Conservation (phyloP, 1,140 invertebrate species). For the Zaprionus tsacasi region DNA sequence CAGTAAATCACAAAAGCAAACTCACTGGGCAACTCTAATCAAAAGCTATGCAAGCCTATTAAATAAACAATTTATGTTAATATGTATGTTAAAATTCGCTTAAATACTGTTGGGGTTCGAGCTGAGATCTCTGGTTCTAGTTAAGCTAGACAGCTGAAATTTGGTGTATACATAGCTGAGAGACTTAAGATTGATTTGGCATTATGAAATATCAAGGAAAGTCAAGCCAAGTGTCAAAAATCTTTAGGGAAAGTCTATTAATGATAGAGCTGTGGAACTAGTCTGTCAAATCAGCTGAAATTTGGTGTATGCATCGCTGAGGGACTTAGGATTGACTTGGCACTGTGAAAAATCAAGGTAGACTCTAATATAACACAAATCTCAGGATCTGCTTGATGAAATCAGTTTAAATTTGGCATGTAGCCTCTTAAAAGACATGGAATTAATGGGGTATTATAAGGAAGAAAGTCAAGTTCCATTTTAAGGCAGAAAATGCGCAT, state of each 20-base stretch:
- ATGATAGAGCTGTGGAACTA: too few relatives aligned
- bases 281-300: background rate
- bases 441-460: too few relatives aligned
- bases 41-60: background rate
- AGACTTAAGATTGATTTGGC: background rate
- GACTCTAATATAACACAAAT: too few relatives aligned
- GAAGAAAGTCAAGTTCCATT: too few relatives aligned
- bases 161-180: background rate
- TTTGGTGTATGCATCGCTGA: background rate
- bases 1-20: conserved; percentile 7
- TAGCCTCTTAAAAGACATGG: too few relatives aligned
- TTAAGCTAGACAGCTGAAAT: background rate
- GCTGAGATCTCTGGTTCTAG: background rate
- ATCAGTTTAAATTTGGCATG: too few relatives aligned
- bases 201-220: background rate
- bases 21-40: background rate
- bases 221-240: too few relatives aligned
- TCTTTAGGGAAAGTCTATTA: too few relatives aligned
- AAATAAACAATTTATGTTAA: background rate
- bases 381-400: too few relatives aligned
- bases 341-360: background rate
- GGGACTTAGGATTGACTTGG: background rate
- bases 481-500: too few relatives aligned
- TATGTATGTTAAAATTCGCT: background rate
- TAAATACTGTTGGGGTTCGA: background rate